These are phyloP conservation scores for Monomorium pharaonis DNA, from an alignment of 1,140 invertebrate genomes.

Conservation along the genomic window DNA sequence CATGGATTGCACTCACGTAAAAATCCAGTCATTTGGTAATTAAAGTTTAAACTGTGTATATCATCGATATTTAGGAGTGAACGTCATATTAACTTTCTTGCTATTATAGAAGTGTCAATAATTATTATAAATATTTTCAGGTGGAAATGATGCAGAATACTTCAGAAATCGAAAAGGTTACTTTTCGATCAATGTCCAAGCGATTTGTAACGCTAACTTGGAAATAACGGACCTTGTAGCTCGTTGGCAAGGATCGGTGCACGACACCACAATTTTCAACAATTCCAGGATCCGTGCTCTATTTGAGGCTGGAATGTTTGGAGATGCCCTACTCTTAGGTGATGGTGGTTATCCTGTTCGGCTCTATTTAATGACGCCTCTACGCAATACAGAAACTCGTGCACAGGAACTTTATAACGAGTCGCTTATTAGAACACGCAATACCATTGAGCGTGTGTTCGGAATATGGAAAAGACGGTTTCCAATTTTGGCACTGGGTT, in stretches of 20 bases:
- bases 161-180: background rate
- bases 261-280: slow-evolving; percentile 10
- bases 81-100: background rate
- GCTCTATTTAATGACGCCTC: background rate
- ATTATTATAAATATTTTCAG: background rate
- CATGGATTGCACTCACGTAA: background rate
- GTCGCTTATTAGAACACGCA: background rate
- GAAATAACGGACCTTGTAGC: background rate
- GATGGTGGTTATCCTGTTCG: background rate
- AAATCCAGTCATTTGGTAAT: background rate
- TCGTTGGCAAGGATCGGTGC: background rate
- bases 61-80: background rate
- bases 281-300: background rate
- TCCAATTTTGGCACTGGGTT: background rate
- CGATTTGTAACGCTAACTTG: background rate
- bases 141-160: background rate
- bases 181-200: background rate
- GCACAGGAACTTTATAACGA: background rate
- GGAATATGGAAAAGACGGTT: slow-evolving; percentile 3
- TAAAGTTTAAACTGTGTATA: background rate
- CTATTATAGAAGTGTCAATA: no score
- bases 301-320: background rate
- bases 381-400: background rate
- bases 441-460: background rate
- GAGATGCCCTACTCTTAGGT: background rate